Evolutionary conservation across 1,140 invertebrate genomes (phyloP), one percentile per base, ranked within the genome.

Genomic region (Cyclina sinensis): DNA sequence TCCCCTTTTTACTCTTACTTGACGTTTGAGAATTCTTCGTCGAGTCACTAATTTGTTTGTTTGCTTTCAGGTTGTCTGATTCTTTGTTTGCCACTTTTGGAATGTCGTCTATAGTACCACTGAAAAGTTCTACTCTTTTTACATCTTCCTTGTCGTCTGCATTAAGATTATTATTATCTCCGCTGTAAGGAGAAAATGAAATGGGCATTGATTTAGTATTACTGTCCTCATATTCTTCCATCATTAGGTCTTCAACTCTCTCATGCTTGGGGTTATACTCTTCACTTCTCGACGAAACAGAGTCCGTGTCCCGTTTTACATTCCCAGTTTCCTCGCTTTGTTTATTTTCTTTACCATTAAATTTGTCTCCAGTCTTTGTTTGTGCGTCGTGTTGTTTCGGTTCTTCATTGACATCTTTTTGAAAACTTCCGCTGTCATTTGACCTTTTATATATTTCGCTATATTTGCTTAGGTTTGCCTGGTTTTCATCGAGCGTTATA

Each of bases 201-300:
- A 32, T 43, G 51, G 80, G 39, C 39, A 43, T 37, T 35, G 51
- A 43, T 54, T 84, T 39, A 81, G 39, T 51, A 74, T 80, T 76
- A 46, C 39, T 78, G 37, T 86, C 88, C 11, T 39, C 79, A 32
- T 35, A 21, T 79, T 76, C 86, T 21, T 30, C 86, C 32, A 74
- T 68, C 82, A 84, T 84, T 1, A 84, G 46, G 48, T 84, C 82
- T 46, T 57, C 82, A 81, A 27, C 35, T 81, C 32, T 65, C 30
- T 81, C 59, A 9, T 9, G 32, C 27, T 62, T 62, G 24, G 27
- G 14, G 27, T n/a, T 27, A 27, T 27, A 21, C 18, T 5, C 5
- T 62, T 62, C 57, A 24, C 24, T 7, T 62, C 27, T n/a, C 7
- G 7, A 18, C 3, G 18, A 18, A 5, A 18, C n/a, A n/a, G 21